A percentile compares a stretch with the other conserved stretches of the same genome.
These are phyloP conservation scores for Xestoiulus laeticollis DNA, from an alignment of 2,888 invertebrate genomes.

Conservation along the genomic window DNA sequence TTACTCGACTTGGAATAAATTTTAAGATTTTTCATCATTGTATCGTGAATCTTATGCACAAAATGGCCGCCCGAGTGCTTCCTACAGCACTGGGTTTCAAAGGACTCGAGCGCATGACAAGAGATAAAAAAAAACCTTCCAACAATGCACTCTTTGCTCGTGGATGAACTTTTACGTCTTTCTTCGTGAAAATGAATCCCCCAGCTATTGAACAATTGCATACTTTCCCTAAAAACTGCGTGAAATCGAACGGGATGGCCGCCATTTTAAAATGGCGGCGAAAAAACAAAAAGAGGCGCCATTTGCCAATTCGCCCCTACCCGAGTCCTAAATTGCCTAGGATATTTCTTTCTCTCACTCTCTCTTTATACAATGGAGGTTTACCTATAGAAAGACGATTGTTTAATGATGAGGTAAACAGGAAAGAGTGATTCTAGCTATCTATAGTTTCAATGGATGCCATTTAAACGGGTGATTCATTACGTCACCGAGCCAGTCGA, in stretches of 20 bases:
- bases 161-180: not conserved
- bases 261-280: not conserved
- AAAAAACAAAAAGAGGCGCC: not conserved
- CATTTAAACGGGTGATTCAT: constrained; percentile 40
- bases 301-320: not conserved
- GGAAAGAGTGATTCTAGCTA: constrained; percentile 39
- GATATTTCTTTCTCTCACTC: constrained; percentile 43
- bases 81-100: no score
- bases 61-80: not conserved
- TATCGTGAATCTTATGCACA: constrained; percentile 29
- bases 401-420: constrained; percentile 40
- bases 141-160: not conserved
- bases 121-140: not conserved
- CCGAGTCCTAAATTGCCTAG: constrained; percentile 24
- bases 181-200: not conserved
- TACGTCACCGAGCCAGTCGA: constrained; percentile 27
- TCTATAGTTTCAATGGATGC: constrained; percentile 48
- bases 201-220: not conserved
- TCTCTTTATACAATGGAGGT: constrained; percentile 43
- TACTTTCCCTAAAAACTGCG: not conserved
- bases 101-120: constrained; percentile 15
- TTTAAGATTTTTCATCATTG: constrained; percentile 27
- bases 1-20: constrained; percentile 43
- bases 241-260: not conserved
- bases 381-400: constrained; percentile 22